Conservation (phyloP, 2,113 vertebrate species). For the Ceyx margarethae region DNA sequence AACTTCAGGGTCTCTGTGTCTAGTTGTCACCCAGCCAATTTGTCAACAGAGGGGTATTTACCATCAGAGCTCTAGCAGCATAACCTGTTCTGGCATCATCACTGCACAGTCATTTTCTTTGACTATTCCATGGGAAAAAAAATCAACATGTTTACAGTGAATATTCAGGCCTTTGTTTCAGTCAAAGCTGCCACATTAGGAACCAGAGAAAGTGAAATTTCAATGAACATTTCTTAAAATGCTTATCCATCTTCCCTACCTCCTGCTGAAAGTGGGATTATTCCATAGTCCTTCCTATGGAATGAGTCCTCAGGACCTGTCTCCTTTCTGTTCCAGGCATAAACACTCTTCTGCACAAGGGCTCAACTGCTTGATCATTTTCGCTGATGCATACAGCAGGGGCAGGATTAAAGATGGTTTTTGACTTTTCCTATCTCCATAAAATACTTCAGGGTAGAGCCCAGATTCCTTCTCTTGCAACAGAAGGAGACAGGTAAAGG, state of each 20-base stretch:
- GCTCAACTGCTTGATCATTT: neutral
- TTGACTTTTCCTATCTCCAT: neutral
- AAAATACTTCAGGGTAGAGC: neutral
- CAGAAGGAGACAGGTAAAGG: slow-evolving; percentile 39
- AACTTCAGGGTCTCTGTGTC: neutral
- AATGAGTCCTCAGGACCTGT: neutral
- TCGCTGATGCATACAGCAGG: neutral
- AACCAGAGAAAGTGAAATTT: neutral
- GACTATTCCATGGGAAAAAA: neutral
- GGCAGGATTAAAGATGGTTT: neutral
- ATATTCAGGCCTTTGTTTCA: neutral
- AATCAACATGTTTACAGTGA: neutral
- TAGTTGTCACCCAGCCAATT: neutral
- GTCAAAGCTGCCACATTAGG: neutral
- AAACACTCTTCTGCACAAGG: neutral
- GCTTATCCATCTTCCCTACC: neutral
- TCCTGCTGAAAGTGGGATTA: neutral
- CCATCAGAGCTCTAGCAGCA: neutral
- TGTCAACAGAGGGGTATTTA: neutral
- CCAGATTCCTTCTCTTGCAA: neutral
- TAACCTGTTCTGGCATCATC: neutral
- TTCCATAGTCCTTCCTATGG: neutral
- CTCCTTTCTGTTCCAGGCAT: neutral
- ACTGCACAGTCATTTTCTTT: neutral
- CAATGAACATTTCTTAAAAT: neutral